Percentiles rank a stretch among this genome's conserved stretches.
Conservation (phyloP, 64 coral and sea anemone genomes). For the Actinia equina region DNA sequence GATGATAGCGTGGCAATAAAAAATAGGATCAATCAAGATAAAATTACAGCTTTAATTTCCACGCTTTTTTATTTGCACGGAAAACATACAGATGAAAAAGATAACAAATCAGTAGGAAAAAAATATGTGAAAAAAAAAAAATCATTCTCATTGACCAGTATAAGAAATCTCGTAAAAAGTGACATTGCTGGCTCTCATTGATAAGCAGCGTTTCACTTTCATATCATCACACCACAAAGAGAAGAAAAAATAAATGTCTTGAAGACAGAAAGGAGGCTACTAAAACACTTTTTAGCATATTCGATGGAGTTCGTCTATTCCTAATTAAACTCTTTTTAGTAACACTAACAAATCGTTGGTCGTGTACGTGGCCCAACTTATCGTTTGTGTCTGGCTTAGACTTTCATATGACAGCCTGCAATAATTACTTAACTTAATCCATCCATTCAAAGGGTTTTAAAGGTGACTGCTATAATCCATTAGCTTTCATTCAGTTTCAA, state of each 20-base stretch:
- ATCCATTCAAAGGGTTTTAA: neutral
- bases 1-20: neutral
- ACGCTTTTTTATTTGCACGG: neutral
- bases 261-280: neutral
- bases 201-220: neutral
- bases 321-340: neutral
- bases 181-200: neutral
- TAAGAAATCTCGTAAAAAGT: neutral
- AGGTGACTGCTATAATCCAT: neutral
- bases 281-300: neutral
- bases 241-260: neutral
- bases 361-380: neutral
- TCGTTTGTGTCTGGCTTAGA: neutral
- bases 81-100: neutral
- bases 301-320: neutral
- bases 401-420: neutral
- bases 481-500: neutral
- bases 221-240: neutral
- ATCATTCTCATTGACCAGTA: neutral
- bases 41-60: neutral
- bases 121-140: neutral
- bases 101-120: neutral
- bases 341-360: neutral
- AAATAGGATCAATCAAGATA: neutral
- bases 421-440: neutral